Conservation (phyloP, 2,888 invertebrate species). For the Nebria salina region DNA sequence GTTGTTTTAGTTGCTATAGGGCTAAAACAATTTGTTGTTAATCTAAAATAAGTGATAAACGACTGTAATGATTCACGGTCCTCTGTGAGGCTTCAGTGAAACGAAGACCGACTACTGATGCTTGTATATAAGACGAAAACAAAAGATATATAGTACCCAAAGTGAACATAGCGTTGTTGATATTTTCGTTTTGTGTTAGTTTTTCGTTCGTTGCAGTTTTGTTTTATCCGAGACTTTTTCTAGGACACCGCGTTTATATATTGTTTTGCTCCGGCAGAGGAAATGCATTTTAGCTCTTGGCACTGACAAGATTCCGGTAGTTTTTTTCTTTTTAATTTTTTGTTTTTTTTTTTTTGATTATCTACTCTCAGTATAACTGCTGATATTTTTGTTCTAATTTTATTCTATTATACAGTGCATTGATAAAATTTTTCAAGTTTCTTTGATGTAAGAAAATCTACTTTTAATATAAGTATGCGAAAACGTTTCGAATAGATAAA, state of each 20-base stretch:
- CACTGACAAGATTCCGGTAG: slow-evolving; percentile 38
- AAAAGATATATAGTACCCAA: slow-evolving; percentile 4
- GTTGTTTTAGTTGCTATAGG: background rate
- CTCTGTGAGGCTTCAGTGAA: background rate
- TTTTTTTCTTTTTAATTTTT: slow-evolving; percentile 18
- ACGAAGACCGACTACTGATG: background rate
- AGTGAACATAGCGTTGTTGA: slow-evolving; percentile 38
- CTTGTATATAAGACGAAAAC: background rate
- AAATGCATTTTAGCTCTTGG: slow-evolving; percentile 45
- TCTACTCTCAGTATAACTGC: slow-evolving; percentile 37
- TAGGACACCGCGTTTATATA: background rate
- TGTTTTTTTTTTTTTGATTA: background rate
- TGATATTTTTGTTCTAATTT: slow-evolving; percentile 37
- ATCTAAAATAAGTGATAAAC: background rate
- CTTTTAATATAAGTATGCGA: too few species aligned
- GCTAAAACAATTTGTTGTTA: background rate
- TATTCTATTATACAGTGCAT: slow-evolving; percentile 6
- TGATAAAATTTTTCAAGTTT: too few species aligned
- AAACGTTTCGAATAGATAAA: too few species aligned
- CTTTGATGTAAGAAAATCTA: too few species aligned
- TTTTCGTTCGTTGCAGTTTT: slow-evolving; percentile 33
- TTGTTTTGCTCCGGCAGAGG: slow-evolving; percentile 39
- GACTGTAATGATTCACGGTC: background rate
- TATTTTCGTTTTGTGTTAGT: slow-evolving; percentile 18
- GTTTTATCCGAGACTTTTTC: slow-evolving; percentile 42